Percentiles rank a stretch among this genome's conserved stretches.
Conservation (phyloP, 1,140 invertebrate genomes). For the Eufriesea mexicana region DNA sequence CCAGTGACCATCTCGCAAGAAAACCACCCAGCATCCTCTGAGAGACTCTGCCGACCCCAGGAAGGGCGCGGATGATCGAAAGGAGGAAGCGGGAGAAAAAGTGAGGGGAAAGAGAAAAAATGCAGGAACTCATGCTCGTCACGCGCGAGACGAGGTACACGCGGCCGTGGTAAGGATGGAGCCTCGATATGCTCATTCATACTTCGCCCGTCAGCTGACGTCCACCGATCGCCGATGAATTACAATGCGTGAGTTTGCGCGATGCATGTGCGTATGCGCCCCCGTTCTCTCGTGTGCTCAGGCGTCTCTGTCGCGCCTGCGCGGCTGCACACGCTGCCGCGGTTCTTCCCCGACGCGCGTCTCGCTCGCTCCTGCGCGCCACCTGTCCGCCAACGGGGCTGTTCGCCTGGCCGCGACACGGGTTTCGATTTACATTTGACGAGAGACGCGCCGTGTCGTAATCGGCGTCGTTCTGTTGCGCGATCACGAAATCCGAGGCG, state of each 20-base stretch:
- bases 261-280: conserved; percentile 31
- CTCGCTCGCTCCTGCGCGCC: not conserved
- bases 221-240: conserved; percentile 65
- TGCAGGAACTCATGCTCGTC: conserved; percentile 49
- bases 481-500: conserved; percentile 65
- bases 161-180: conserved; percentile 6
- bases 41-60: too few relatives aligned
- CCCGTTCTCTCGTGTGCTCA: too few relatives aligned
- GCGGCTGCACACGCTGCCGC: not conserved
- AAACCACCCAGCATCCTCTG: too few relatives aligned
- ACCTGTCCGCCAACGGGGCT: conserved; percentile 12
- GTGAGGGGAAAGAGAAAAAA: not conserved
- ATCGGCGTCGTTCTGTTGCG: conserved; percentile 60
- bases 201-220: conserved; percentile 67
- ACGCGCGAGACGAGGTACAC: conserved; percentile 60
- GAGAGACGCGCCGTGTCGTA: conserved; percentile 44
- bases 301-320: conserved; percentile 8
- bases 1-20: too few relatives aligned
- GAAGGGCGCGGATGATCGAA: too few relatives aligned
- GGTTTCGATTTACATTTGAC: conserved; percentile 60
- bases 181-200: conserved; percentile 72
- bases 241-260: conserved; percentile 67
- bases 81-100: not conserved
- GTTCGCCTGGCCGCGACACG: conserved; percentile 39
- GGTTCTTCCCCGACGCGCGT: not conserved